Conservation (phyloP, 2,113 vertebrate genomes). For the Acanthisitta chloris region DNA sequence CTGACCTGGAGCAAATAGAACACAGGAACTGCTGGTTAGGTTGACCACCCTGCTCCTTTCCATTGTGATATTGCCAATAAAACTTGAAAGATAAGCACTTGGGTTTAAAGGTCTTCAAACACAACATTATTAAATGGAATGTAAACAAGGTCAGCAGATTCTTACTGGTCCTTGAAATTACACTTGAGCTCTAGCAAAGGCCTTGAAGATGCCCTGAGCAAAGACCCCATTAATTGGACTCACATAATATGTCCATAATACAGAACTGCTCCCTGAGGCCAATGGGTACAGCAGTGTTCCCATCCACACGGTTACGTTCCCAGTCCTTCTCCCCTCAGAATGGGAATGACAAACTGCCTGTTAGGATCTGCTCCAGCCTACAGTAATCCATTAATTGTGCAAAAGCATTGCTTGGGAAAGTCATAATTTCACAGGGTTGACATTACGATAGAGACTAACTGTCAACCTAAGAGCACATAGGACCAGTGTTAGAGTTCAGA, state of each 20-base stretch:
- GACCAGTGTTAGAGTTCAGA: background rate
- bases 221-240: background rate
- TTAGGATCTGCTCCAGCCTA: background rate
- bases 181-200: background rate
- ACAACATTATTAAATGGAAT: slow-evolving; percentile 42
- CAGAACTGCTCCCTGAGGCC: background rate
- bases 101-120: slow-evolving; percentile 31
- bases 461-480: background rate
- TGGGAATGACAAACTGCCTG: background rate
- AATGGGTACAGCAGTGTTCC: background rate
- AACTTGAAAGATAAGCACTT: slow-evolving; percentile 43
- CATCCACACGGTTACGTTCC: background rate
- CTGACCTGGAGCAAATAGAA: slow-evolving; percentile 32
- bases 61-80: slow-evolving; percentile 51
- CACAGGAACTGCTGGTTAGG: background rate
- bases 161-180: slow-evolving; percentile 23
- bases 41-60: slow-evolving; percentile 12
- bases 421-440: background rate
- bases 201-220: background rate
- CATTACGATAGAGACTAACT: background rate
- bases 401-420: background rate
- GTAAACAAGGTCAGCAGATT: slow-evolving; percentile 30
- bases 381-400: background rate
- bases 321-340: rapidly evolving
- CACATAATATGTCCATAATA: background rate